These are phyloP conservation scores for Manis crassicaudata DNA, from an alignment of 2,797 vertebrate species.

Conservation along the genomic window DNA sequence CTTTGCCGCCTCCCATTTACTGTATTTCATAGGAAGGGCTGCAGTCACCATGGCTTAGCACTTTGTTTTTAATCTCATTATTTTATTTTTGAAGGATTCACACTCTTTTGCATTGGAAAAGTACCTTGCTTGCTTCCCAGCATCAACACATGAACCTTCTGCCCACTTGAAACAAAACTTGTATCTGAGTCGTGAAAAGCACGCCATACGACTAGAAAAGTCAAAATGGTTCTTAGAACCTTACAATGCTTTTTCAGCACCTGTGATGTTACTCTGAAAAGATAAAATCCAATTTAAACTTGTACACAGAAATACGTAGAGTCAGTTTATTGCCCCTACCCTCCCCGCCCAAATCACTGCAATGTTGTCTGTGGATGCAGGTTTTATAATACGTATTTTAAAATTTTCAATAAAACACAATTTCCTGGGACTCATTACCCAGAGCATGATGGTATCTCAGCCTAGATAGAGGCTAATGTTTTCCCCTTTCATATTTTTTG, in stretches of 20 bases:
- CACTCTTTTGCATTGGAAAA: background rate
- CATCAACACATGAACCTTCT: background rate
- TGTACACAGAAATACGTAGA: background rate
- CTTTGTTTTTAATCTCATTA: background rate
- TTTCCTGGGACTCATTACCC: slow-evolving; percentile 7
- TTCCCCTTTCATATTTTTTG: slow-evolving; percentile 21
- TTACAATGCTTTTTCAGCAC: background rate
- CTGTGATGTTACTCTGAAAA: slow-evolving; percentile 23
- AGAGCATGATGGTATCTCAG: background rate
- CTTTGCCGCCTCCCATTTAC: background rate
- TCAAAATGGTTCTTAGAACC: slow-evolving; percentile 1
- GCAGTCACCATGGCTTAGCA: background rate
- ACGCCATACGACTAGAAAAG: slow-evolving; percentile 23
- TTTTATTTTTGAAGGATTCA: background rate
- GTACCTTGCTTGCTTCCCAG: background rate
- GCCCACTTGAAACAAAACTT: slow-evolving; percentile 18
- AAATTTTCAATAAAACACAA: slow-evolving; percentile 55
- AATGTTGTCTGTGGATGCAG: background rate
- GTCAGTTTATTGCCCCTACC: background rate
- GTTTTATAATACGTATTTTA: background rate
- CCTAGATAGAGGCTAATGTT: slow-evolving; percentile 3
- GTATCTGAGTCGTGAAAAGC: background rate
- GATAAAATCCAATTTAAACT: background rate
- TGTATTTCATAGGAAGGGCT: background rate
- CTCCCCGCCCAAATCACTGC: background rate